Conservation (phyloP, 23 tunicate genomes). For the Phallusia fumigata region DNA sequence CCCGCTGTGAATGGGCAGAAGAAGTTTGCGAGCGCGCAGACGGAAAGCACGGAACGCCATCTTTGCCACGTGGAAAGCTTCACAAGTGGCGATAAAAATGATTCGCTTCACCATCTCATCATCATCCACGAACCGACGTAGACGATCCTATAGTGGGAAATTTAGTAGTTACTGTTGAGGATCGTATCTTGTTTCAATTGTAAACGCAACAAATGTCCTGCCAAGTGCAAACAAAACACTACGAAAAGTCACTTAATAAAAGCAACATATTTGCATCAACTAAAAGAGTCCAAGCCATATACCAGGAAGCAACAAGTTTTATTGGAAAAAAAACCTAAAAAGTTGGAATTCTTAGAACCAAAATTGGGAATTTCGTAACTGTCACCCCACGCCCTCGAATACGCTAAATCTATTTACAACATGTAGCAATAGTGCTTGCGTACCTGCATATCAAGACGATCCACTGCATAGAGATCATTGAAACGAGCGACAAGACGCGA, state of each 20-base stretch:
- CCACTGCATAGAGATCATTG: conserved; percentile 86
- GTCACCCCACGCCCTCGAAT: too few species aligned
- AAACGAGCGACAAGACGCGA: conserved; percentile 93
- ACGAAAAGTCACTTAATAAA: too few species aligned
- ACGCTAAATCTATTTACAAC: neutral
- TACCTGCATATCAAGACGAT: conserved; percentile 93
- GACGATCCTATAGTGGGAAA: conserved; percentile 80
- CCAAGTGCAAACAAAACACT: too few species aligned
- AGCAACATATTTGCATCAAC: too few species aligned
- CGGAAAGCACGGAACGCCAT: conserved; percentile 92
- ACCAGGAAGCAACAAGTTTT: too few species aligned
- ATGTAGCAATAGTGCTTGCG: neutral
- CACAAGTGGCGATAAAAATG: conserved; percentile 87
- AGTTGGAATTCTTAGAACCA: too few species aligned
- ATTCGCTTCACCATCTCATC: conserved; percentile 97
- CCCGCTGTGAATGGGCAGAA: conserved; percentile 86
- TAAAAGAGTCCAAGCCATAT: too few species aligned
- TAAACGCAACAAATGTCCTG: too few species aligned
- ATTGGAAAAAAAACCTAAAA: too few species aligned
- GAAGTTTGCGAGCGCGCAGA: conserved; percentile 77
- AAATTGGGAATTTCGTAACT: too few species aligned
- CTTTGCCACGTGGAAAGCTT: conserved; percentile 93
- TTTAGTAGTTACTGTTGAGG: too few species aligned
- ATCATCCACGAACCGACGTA: conserved; percentile 86
- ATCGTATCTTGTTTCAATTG: too few species aligned